phyloP scores from a whole-genome alignment of 2,113 vertebrate species.

The Centrocercus urophasianus region DNA sequence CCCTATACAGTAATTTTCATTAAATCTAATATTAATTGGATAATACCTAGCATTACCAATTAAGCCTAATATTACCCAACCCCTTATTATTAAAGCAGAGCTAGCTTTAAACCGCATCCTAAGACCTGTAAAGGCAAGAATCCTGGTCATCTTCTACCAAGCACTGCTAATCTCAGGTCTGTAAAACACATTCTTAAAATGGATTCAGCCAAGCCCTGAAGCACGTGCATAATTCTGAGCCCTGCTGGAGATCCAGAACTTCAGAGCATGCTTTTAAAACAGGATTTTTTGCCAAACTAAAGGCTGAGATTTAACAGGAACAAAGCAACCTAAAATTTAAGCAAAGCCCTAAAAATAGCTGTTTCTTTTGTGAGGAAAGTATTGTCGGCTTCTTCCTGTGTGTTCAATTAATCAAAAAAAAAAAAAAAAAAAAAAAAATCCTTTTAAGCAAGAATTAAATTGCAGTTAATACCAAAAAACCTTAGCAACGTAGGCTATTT shows the following conservation, averaged over 20 bases:
- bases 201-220: background rate
- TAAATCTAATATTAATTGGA: background rate
- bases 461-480: conserved; percentile 15
- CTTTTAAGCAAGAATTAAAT: conserved; percentile 46
- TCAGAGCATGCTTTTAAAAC: background rate
- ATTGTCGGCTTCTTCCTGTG: conserved; percentile 15
- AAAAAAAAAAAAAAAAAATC: background rate
- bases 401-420: conserved; percentile 56
- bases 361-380: conserved; percentile 6
- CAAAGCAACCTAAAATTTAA: conserved; percentile 46
- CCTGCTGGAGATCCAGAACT: background rate
- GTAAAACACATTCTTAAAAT: background rate
- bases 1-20: background rate
- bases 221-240: background rate
- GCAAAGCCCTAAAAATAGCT: conserved; percentile 57
- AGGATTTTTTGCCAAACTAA: conserved; percentile 33
- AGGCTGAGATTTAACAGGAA: conserved; percentile 39
- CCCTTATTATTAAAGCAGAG: background rate
- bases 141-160: background rate
- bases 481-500: background rate
- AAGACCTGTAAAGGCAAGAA: background rate
- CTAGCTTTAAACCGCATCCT: background rate
- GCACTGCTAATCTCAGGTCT: background rate
- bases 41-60: background rate
- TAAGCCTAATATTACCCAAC: background rate